A percentile compares a stretch with the other conserved stretches of the same genome.
These are phyloP conservation scores for Hipparchia semele DNA, from an alignment of 2,888 invertebrate species.

Conservation along the genomic window DNA sequence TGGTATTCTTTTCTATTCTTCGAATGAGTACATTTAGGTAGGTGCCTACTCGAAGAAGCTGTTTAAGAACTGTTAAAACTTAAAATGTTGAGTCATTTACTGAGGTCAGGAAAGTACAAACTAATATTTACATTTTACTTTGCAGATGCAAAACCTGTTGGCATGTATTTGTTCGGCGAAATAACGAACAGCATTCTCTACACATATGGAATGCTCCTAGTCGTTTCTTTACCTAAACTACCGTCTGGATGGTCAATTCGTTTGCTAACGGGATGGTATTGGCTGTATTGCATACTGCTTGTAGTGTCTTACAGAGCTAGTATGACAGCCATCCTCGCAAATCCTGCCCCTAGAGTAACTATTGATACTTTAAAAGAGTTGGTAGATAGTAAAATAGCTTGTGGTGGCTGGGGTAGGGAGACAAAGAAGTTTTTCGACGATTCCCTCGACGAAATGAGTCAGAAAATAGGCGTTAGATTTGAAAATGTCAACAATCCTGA, in stretches of 20 bases:
- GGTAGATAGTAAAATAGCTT: slow-evolving; percentile 84
- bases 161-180: slow-evolving; percentile 88
- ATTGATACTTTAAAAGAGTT: slow-evolving; percentile 90
- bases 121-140: slow-evolving; percentile 44
- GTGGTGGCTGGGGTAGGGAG: slow-evolving; percentile 89
- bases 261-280: slow-evolving; percentile 93
- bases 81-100: slow-evolving; percentile 6
- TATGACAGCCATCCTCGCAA: slow-evolving; percentile 92
- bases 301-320: slow-evolving; percentile 92
- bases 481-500: slow-evolving; percentile 84
- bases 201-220: slow-evolving; percentile 91
- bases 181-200: slow-evolving; percentile 89
- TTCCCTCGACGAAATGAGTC: slow-evolving; percentile 86
- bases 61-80: background rate
- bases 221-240: slow-evolving; percentile 89
- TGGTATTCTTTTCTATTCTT: no score
- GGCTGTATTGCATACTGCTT: slow-evolving; percentile 91
- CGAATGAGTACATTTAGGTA: no score
- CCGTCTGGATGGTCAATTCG: slow-evolving; percentile 92
- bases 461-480: slow-evolving; percentile 86
- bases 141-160: slow-evolving; percentile 72
- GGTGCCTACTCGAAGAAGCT: no score
- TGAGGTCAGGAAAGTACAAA: slow-evolving; percentile 10
- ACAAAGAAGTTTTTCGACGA: slow-evolving; percentile 87
- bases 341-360: slow-evolving; percentile 89